Conservation (phyloP, 2,888 invertebrate species). For the Hecatera dysodea region DNA sequence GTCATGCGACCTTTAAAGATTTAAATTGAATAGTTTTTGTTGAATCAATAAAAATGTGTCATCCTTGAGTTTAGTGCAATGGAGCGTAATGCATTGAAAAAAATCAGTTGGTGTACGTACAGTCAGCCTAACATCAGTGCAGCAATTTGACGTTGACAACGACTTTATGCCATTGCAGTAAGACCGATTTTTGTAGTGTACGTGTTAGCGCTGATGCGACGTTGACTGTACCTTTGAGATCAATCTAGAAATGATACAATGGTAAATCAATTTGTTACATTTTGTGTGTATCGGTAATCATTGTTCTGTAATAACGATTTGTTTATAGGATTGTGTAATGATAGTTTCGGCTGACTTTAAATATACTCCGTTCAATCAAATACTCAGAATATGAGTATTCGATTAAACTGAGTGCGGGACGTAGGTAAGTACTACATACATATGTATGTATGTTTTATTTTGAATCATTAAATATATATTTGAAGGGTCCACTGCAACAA, state of each 20-base stretch:
- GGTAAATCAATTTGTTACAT: conserved; percentile 52
- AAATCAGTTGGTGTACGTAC: conserved; percentile 30
- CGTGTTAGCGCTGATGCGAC: background rate
- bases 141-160: background rate
- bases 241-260: conserved; percentile 56
- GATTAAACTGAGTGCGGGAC: background rate
- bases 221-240: conserved; percentile 40
- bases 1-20: conserved; percentile 73
- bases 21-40: conserved; percentile 69
- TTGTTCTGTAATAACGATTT: conserved; percentile 16
- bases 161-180: background rate
- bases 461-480: no score
- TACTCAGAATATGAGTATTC: no score
- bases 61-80: conserved; percentile 82
- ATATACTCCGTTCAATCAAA: no score
- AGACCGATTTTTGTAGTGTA: no score
- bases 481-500: no score
- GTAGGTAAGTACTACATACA: no score
- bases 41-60: conserved; percentile 79
- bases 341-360: background rate
- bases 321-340: background rate
- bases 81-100: conserved; percentile 72
- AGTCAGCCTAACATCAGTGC: background rate
- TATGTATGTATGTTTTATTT: no score
- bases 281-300: conserved; percentile 30